A percentile compares a stretch with the other conserved stretches of the same genome.
Evolutionary conservation across 2,113 vertebrate genomes (phyloP).

Genomic region (Butastur rufipennis): DNA sequence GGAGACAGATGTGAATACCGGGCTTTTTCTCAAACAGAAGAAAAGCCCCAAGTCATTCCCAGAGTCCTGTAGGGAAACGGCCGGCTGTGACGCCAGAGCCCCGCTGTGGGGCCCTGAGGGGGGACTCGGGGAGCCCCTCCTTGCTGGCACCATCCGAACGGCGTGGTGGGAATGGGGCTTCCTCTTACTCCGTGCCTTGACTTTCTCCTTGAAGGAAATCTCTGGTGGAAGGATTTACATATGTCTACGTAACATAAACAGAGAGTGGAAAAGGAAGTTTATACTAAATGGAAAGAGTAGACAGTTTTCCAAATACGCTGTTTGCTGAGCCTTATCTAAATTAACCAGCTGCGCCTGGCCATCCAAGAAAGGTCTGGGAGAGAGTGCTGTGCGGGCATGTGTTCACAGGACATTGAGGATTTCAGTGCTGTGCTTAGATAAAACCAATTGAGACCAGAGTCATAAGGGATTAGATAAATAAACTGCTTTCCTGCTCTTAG

Average conservation of each 20-base stretch:
- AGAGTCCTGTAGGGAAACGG: accelerated
- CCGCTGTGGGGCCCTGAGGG: accelerated
- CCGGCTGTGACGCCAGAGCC: accelerated
- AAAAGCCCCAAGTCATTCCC: accelerated
- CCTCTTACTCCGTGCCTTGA: neutral
- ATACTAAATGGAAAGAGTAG: neutral
- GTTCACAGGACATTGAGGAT: neutral
- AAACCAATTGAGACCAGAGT: neutral
- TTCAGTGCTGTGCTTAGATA: neutral
- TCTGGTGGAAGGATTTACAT: neutral
- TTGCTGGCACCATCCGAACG: accelerated
- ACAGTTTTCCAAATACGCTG: neutral
- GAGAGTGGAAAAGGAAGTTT: conserved; percentile 7
- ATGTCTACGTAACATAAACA: neutral
- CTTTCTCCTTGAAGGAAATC: neutral
- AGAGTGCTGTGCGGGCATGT: neutral
- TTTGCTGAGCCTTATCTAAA: neutral
- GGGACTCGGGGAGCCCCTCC: accelerated
- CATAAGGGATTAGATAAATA: neutral
- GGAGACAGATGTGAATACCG: neutral
- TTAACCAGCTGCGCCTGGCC: neutral
- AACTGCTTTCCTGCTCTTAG: neutral
- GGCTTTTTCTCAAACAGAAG: neutral
- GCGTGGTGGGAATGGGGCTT: accelerated
- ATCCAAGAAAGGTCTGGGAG: neutral